Percentiles rank a stretch among this genome's conserved stretches.
phyloP scores from a whole-genome alignment of 2,797 vertebrate genomes.

The Manis crassicaudata region DNA sequence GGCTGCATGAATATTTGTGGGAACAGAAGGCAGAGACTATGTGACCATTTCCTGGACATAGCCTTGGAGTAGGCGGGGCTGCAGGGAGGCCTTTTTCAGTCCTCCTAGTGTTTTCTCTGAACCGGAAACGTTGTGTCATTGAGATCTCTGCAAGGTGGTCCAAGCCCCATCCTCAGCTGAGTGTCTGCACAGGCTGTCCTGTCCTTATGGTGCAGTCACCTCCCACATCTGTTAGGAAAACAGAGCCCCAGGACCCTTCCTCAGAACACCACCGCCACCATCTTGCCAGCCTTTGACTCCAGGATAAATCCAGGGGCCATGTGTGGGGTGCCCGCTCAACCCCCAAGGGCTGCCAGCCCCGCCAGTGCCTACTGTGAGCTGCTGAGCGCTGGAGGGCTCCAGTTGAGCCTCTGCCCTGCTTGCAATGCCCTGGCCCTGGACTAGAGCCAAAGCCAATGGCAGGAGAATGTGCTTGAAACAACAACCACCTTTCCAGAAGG shows the following conservation, averaged over 20 bases:
- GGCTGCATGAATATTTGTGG: not conserved
- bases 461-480: not conserved
- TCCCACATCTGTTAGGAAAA: not conserved
- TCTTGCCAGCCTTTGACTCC: not conserved
- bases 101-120: not conserved
- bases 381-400: not conserved
- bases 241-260: not conserved
- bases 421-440: too few species aligned
- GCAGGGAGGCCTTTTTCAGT: not conserved
- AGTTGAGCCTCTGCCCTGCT: not conserved
- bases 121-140: not conserved
- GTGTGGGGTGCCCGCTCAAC: not conserved
- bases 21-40: not conserved
- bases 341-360: not conserved
- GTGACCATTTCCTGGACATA: not conserved
- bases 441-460: too few species aligned
- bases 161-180: not conserved
- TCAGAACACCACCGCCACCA: not conserved
- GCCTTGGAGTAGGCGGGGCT: not conserved
- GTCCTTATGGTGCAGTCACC: too few species aligned
- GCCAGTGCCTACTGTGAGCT: accelerated
- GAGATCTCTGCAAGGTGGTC: not conserved
- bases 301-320: too few species aligned
- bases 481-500: not conserved
- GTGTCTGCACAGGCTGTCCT: accelerated